These are phyloP conservation scores for Drosophila atripex DNA, from an alignment of 2,888 invertebrate species.

Conservation along the genomic window DNA sequence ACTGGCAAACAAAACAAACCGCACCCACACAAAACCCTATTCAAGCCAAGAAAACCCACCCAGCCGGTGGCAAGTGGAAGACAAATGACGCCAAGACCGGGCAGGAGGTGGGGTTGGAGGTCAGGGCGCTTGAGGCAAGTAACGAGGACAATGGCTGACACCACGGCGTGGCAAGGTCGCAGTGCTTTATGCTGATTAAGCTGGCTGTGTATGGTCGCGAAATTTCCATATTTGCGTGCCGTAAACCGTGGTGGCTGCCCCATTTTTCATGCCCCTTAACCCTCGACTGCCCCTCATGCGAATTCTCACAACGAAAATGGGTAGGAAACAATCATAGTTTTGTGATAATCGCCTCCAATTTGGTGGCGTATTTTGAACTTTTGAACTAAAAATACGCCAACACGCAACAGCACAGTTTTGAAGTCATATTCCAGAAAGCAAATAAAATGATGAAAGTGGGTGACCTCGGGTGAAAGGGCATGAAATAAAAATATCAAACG, in stretches of 20 bases:
- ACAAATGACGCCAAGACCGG: slow-evolving; percentile 18
- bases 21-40: slow-evolving; percentile 1
- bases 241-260: slow-evolving; percentile 2
- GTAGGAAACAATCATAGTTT: slow-evolving; percentile 34
- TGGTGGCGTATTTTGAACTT: slow-evolving; percentile 29
- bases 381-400: slow-evolving; percentile 35
- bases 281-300: slow-evolving; percentile 21
- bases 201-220: slow-evolving; percentile 43
- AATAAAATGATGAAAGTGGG: slow-evolving; percentile 13
- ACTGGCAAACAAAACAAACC: neutral
- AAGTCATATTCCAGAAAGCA: slow-evolving; percentile 1
- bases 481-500: neutral
- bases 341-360: slow-evolving; percentile 28
- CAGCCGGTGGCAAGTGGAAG: slow-evolving; percentile 10
- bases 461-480: neutral
- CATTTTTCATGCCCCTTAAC: neutral
- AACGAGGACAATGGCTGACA: slow-evolving; percentile 54
- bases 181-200: slow-evolving; percentile 21
- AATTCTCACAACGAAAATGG: slow-evolving; percentile 23
- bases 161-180: slow-evolving; percentile 48
- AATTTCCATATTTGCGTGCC: slow-evolving; percentile 37
- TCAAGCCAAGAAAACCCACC: slow-evolving; percentile 13
- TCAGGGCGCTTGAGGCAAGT: slow-evolving; percentile 6
- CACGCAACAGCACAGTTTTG: slow-evolving; percentile 22
- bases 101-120: neutral